Base-by-base conservation (phyloP, 2,797 vertebrate genomes). In the Macroramphosus scolopax region DNA sequence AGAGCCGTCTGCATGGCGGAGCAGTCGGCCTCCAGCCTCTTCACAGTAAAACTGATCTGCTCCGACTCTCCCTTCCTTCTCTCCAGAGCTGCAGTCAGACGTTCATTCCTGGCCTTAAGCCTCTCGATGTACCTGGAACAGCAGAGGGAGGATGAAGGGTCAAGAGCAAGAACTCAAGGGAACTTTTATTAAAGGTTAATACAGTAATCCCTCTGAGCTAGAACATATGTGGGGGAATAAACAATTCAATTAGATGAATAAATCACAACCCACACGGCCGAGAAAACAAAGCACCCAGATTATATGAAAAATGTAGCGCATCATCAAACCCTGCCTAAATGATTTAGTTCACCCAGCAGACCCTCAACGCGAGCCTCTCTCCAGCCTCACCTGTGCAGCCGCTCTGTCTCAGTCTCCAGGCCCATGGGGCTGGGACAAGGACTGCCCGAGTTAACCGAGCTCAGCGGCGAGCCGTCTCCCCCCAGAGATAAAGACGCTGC, bases 91-190 rank as follows among this genome's bases (percentile, higher is more conserved):
- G 69, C 82, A 1, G 79, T 87, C 55, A 98, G 89, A 33, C 87
- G 84, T 15, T 91, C 91, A 25, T 97, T 96, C 73, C 86, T 87
- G 38, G 88, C 78, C 70, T 89, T 92, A 63, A 95, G 86, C 53
- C 80, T 81, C 64, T 90, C 92, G 1, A 93, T 84, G 66, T 34
- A 87, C 72, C 95, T 97, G 68, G 8, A 17, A 54, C 4, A 20
- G 32, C 4, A 3, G 22, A 16, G 5, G 26, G 28, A 14, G 20
- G n/a, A 48, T 18, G 16, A 18, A 3, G 4, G 15, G 4, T 39
- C n/a, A 25, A 18, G 22, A 28, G 2, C 3, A 22, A 22, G 20
- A 22, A 22, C 20, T 22, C 3, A 22, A 22, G 20, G 20, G 20
- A 22, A 3, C 20, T 22, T 22, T 3, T 22, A 3, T 22, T 22